These are phyloP conservation scores for Pao palembangensis DNA, from an alignment of 2,113 vertebrate genomes.

Conservation along the genomic window DNA sequence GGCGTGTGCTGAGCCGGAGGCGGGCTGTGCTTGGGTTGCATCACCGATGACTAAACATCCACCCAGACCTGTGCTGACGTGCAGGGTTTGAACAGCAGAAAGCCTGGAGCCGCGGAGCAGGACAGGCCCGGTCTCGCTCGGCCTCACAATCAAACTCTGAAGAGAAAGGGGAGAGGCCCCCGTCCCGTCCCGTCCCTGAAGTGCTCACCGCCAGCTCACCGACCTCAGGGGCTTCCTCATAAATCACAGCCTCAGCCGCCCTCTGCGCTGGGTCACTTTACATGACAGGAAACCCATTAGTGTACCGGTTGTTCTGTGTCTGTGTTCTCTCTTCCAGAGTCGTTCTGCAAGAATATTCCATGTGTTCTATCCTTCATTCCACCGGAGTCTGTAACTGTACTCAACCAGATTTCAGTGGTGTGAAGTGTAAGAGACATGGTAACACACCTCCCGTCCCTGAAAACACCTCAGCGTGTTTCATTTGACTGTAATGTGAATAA, in stretches of 20 bases:
- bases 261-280: conserved; percentile 24
- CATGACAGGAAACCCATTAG: neutral
- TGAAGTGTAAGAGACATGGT: conserved; percentile 97
- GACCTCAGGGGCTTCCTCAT: conserved; percentile 46
- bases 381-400: conserved; percentile 97
- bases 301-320: conserved; percentile 1
- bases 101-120: conserved; percentile 48
- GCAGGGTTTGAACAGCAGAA: conserved; percentile 50
- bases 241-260: conserved; percentile 26
- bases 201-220: conserved; percentile 26
- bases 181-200: conserved; percentile 25
- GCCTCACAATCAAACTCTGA: conserved; percentile 28
- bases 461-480: conserved; percentile 1
- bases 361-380: conserved; percentile 99
- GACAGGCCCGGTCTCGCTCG: conserved; percentile 72
- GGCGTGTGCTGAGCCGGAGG: conserved; percentile 14
- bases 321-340: conserved; percentile 31
- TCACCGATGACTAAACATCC: conserved; percentile 43
- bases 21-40: conserved; percentile 29
- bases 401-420: conserved; percentile 99
- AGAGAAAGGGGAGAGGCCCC: conserved; percentile 60
- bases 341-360: conserved; percentile 70
- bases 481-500: conserved; percentile 43
- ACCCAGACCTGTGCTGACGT: conserved; percentile 46
- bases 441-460: conserved; percentile 42